Evolutionary conservation across 2,113 vertebrate genomes (phyloP).

Genomic region (Jaculus jaculus): DNA sequence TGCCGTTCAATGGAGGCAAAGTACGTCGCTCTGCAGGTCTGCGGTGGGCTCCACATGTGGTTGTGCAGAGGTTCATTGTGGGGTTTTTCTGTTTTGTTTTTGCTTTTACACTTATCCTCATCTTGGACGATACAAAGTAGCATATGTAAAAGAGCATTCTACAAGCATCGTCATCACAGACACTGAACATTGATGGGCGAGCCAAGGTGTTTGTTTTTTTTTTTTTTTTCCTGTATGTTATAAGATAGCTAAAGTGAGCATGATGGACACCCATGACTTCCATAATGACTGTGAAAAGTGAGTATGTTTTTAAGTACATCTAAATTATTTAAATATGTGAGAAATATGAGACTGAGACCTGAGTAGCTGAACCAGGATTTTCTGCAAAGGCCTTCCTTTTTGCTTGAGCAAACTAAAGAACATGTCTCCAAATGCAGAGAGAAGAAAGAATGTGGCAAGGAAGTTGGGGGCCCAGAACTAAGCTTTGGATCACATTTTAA

Average conservation of each 20-base stretch:
- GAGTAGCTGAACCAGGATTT: background rate
- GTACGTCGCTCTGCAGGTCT: background rate
- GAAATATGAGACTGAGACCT: background rate
- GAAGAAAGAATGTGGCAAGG: background rate
- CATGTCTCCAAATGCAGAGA: background rate
- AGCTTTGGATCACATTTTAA: background rate
- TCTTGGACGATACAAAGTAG: background rate
- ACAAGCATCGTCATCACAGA: background rate
- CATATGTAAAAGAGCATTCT: background rate
- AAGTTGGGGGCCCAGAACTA: background rate
- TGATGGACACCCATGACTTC: background rate
- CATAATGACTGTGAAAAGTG: background rate
- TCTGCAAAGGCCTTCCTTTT: background rate
- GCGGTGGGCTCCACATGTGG: background rate
- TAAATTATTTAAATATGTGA: background rate
- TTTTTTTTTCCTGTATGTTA: background rate
- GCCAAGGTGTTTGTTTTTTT: too few relatives aligned
- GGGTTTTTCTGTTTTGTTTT: background rate
- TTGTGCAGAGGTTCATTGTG: background rate
- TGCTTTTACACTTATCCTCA: background rate
- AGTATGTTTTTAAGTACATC: background rate
- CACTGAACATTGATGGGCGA: background rate
- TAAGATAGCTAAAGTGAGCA: background rate
- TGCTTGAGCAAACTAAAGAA: background rate
- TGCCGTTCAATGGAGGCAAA: background rate